Conservation (phyloP, 1,140 invertebrate species). For the Ceratina australensis region DNA sequence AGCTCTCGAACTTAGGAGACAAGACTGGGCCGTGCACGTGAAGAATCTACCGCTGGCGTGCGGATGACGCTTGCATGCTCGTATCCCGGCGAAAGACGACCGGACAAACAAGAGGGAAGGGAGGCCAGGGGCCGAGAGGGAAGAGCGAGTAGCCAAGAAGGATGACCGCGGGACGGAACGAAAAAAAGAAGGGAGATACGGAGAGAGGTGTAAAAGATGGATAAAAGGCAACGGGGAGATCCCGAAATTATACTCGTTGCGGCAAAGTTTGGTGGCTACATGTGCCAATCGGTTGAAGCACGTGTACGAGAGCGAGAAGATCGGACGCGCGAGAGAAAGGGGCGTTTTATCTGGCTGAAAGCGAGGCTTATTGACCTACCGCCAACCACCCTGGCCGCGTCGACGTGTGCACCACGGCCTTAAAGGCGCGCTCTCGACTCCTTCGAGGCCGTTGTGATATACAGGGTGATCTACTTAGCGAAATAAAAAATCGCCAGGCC, state of each 20-base stretch:
- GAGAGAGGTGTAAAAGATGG: neutral
- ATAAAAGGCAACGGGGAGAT: slow-evolving; percentile 24
- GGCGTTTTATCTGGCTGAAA: slow-evolving; percentile 61
- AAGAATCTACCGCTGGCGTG: slow-evolving; percentile 32
- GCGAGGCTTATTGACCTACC: slow-evolving; percentile 65
- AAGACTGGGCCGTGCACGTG: slow-evolving; percentile 37
- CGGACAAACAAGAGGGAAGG: neutral
- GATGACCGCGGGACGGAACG: neutral
- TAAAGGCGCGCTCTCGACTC: slow-evolving; percentile 56
- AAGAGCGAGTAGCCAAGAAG: slow-evolving; percentile 2
- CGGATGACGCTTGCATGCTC: slow-evolving; percentile 44
- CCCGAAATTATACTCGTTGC: slow-evolving; percentile 11
- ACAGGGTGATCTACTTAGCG: neutral
- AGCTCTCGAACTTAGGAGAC: slow-evolving; percentile 53
- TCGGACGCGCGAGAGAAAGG: slow-evolving; percentile 53
- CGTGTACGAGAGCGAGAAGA: slow-evolving; percentile 11
- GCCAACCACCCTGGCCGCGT: slow-evolving; percentile 22
- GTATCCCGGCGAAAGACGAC: neutral
- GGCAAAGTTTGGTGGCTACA: neutral
- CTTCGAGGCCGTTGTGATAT: slow-evolving; percentile 33
- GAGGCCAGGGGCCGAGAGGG: neutral
- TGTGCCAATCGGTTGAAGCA: slow-evolving; percentile 6
- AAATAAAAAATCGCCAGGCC: too few species aligned
- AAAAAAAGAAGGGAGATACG: neutral
- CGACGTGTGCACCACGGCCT: slow-evolving; percentile 34